Percentiles rank a stretch among this genome's conserved stretches.
phyloP scores from a whole-genome alignment of 2,888 invertebrate genomes.

The Epirrita christyi region DNA sequence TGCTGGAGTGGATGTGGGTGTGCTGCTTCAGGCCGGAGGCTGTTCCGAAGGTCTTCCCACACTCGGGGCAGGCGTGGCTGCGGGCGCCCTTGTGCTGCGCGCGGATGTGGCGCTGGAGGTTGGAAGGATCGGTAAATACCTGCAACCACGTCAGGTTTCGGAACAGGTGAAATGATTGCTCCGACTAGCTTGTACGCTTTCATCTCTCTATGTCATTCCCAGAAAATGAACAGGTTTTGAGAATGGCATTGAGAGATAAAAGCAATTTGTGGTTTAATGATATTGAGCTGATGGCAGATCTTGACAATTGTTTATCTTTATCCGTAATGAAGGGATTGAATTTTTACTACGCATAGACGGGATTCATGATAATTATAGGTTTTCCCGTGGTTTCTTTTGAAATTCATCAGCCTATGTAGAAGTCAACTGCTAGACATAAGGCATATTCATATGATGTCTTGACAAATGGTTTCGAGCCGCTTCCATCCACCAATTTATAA shows the following conservation, averaged over 20 bases:
- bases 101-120: conserved; percentile 98
- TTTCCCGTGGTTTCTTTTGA: too few relatives aligned
- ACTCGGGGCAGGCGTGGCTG: conserved; percentile 98
- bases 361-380: too few relatives aligned
- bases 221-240: not conserved
- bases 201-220: conserved; percentile 4
- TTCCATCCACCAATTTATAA: too few relatives aligned
- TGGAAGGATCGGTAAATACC: conserved; percentile 98
- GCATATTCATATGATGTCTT: too few relatives aligned
- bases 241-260: conserved; percentile 9
- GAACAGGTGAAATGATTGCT: conserved; percentile 55
- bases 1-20: conserved; percentile 99
- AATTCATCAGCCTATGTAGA: too few relatives aligned
- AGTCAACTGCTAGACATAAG: too few relatives aligned
- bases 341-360: too few relatives aligned
- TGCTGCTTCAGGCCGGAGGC: conserved; percentile 99
- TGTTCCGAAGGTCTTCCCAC: conserved; percentile 99
- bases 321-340: too few relatives aligned
- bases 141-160: conserved; percentile 86
- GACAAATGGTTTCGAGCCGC: too few relatives aligned
- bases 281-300: conserved; percentile 1
- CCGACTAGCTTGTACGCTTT: conserved; percentile 17
- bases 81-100: conserved; percentile 97
- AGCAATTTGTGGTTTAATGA: conserved; percentile 19
- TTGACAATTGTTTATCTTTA: not conserved